These are phyloP conservation scores for Xenopus tropicalis DNA, from an alignment of 2,113 vertebrate species.

Conservation along the genomic window DNA sequence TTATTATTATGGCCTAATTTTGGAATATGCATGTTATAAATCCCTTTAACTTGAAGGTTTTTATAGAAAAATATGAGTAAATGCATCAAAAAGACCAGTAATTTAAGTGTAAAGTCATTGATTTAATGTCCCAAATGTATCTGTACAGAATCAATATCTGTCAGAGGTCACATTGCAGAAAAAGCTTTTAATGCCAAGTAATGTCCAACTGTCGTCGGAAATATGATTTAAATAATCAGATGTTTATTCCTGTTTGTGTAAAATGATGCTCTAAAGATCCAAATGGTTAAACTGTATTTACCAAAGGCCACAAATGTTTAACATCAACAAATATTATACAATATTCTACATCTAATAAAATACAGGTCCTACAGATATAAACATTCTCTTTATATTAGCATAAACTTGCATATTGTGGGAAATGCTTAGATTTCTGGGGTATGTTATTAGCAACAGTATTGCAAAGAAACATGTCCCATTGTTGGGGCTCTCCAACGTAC, in stretches of 20 bases:
- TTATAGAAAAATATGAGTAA: neutral
- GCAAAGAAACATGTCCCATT: no score
- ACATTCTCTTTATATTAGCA: no score
- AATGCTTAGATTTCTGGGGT: no score
- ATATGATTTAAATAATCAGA: neutral
- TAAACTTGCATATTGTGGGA: no score
- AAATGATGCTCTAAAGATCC: constrained; percentile 32
- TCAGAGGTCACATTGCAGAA: neutral
- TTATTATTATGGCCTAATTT: no score
- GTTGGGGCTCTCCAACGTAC: no score
- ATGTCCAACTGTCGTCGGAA: neutral
- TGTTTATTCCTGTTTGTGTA: neutral
- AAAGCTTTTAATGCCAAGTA: constrained; percentile 1
- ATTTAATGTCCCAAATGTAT: neutral
- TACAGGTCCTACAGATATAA: constrained; percentile 15
- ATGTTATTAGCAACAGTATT: no score
- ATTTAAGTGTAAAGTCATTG: neutral
- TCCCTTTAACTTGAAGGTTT: no score
- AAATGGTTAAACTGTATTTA: constrained; percentile 39
- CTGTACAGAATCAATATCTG: neutral
- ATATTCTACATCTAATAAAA: constrained; percentile 46
- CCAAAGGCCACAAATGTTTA: constrained; percentile 22
- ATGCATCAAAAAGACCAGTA: neutral
- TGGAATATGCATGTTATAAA: no score
- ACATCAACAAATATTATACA: constrained; percentile 37